Evolutionary conservation across 2,797 vertebrate species (phyloP).

Genomic region (Linurgus olivaceus): DNA sequence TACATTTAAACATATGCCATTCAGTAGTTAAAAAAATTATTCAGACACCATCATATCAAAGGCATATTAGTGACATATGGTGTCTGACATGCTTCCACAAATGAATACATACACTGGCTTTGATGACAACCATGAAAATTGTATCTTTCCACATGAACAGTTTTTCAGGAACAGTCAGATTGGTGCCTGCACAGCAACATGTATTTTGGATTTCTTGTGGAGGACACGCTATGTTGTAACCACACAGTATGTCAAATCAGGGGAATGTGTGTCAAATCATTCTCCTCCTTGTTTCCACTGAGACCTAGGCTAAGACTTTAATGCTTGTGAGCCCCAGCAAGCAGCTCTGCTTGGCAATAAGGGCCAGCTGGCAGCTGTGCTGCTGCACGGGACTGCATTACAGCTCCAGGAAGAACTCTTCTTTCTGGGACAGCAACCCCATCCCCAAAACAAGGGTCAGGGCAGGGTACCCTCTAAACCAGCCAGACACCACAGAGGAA

Average conservation of each 20-base stretch:
- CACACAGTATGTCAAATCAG: background rate
- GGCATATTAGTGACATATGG: slow-evolving; percentile 20
- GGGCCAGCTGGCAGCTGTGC: background rate
- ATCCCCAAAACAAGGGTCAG: background rate
- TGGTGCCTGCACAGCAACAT: background rate
- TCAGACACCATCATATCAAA: slow-evolving; percentile 29
- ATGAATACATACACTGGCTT: background rate
- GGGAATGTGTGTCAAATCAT: background rate
- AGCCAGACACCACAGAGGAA: background rate
- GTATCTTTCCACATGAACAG: background rate
- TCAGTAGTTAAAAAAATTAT: background rate
- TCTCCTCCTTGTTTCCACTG: background rate
- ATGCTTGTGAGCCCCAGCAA: background rate
- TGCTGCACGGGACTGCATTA: rapidly evolving
- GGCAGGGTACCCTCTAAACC: background rate
- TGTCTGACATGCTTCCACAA: background rate
- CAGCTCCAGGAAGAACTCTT: background rate
- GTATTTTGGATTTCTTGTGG: background rate
- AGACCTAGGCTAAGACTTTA: background rate
- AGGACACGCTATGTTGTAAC: background rate
- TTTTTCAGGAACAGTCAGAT: background rate
- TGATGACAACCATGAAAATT: slow-evolving; percentile 3
- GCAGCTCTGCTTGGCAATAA: background rate
- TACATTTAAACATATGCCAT: background rate
- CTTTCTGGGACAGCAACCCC: background rate